Base-by-base conservation (phyloP, 2,888 invertebrate species). In the Anagyrus pseudococci region DNA sequence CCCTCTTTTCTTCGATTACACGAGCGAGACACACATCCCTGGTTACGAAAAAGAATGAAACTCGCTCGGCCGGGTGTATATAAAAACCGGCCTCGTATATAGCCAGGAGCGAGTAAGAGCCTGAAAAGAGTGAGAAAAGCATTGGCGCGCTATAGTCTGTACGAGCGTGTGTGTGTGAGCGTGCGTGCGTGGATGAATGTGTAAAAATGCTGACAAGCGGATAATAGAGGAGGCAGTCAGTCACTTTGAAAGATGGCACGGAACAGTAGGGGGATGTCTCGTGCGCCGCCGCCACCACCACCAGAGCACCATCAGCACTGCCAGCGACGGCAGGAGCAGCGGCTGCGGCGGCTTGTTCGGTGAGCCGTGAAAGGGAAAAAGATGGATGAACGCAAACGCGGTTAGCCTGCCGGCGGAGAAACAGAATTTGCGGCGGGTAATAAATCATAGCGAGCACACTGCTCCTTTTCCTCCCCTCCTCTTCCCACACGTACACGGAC, bases 121-220 rank as follows among this genome's bases (percentile, higher is more conserved):
- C 17, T 19, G 19, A 58, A 46, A 47, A 20, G 8, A 20, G 13
- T 26, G 4, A 40, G 43, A 20, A 40, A 15, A 55, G 6, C n/a
- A 23, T 6, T 17, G n/a, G 8, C 3, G n/a, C 1, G 17, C 26
- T 26, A 25, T 26, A 50, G 37, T 59, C 23, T 25, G 46, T 37
- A 8, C 41, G 44, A 17, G 13, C 41, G 23, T 13, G 19, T 40
- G 55, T 15, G 43, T 33, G 37, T 26, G 41, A 23, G 44, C 26
- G 29, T 22, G 41, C 49, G 20, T 44, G 55, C 47, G 67, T 71
- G 76, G 75, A 79, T 78, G 78, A 78, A 79, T 79, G 79, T 79
- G 79, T 79, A 79, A 79, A 80, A 80, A 80, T 79, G 79, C 78
- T 80, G 80, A 80, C 80, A 80, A 79, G 77, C 79, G 79, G 78